A percentile compares a stretch with the other conserved stretches of the same genome.
These are phyloP conservation scores for Boleophthalmus pectinirostris DNA, from an alignment of 2,113 vertebrate genomes.

Conservation along the genomic window DNA sequence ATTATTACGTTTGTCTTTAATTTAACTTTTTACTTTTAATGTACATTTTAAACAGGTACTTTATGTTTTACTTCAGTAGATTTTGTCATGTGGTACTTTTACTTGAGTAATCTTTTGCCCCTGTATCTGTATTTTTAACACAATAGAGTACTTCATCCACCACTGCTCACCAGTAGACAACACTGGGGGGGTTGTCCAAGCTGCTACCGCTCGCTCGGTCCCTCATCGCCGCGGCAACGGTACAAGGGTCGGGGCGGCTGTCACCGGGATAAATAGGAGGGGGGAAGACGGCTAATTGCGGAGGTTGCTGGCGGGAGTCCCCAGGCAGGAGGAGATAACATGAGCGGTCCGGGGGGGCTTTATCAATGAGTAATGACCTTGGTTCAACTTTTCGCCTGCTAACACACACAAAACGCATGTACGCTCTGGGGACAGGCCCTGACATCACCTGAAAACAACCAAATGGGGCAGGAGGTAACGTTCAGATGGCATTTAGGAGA, in stretches of 20 bases:
- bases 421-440: slow-evolving; percentile 20
- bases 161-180: slow-evolving; percentile 1
- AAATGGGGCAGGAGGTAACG: slow-evolving; percentile 34
- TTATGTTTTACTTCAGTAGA: too few relatives aligned
- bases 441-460: slow-evolving; percentile 57
- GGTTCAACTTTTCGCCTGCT: slow-evolving; percentile 20
- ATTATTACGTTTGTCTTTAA: too few relatives aligned
- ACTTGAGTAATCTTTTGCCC: too few relatives aligned
- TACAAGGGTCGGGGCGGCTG: slow-evolving; percentile 30
- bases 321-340: slow-evolving; percentile 60
- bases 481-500: slow-evolving; percentile 36
- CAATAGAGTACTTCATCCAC: too few relatives aligned
- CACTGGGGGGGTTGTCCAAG: slow-evolving; percentile 8
- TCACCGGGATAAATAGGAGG: slow-evolving; percentile 44
- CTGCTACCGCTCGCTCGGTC: slow-evolving; percentile 17
- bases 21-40: too few relatives aligned
- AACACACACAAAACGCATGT: slow-evolving; percentile 20
- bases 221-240: slow-evolving; percentile 22
- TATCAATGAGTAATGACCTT: slow-evolving; percentile 72
- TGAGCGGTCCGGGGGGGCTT: slow-evolving; percentile 42
- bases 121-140: too few relatives aligned
- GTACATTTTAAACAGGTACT: too few relatives aligned
- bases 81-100: too few relatives aligned
- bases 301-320: slow-evolving; percentile 55
- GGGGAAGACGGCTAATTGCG: slow-evolving; percentile 61